These are phyloP conservation scores for Petaurus breviceps DNA, from an alignment of 2,113 vertebrate genomes.

Conservation along the genomic window DNA sequence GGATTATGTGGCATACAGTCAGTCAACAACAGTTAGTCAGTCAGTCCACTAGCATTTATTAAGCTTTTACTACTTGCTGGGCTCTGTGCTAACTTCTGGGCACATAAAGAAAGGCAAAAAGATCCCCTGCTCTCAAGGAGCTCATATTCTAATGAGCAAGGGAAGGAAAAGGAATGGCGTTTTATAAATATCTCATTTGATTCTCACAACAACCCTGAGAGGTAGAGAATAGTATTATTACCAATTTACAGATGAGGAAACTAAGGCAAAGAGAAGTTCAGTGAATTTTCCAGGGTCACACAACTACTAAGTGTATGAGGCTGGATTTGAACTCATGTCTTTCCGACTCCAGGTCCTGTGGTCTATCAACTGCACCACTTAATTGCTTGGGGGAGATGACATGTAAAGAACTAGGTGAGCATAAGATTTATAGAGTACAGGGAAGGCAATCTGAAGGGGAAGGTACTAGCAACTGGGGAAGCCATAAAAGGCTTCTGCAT, in stretches of 20 bases:
- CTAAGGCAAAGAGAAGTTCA: neutral
- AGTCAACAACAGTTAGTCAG: neutral
- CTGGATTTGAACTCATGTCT: neutral
- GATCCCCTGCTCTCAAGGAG: neutral
- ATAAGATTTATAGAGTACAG: neutral
- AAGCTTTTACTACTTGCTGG: neutral
- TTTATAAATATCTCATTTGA: neutral
- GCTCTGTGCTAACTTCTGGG: neutral
- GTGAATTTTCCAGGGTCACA: neutral
- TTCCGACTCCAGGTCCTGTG: neutral
- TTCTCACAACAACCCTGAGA: neutral
- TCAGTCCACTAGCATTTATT: neutral
- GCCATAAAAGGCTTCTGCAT: neutral
- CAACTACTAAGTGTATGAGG: neutral
- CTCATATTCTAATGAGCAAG: neutral
- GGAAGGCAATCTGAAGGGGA: neutral
- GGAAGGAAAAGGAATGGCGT: neutral
- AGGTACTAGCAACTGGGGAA: neutral
- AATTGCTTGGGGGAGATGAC: neutral
- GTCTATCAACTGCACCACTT: neutral
- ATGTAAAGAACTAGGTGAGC: neutral
- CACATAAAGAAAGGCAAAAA: neutral
- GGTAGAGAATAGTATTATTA: neutral
- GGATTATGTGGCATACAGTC: neutral
- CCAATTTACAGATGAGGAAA: neutral